A percentile compares a stretch with the other conserved stretches of the same genome.
Conservation (phyloP, 30 jellyfish, hydroid and myxozoan genomes). For the Phacellophora camtschatica region DNA sequence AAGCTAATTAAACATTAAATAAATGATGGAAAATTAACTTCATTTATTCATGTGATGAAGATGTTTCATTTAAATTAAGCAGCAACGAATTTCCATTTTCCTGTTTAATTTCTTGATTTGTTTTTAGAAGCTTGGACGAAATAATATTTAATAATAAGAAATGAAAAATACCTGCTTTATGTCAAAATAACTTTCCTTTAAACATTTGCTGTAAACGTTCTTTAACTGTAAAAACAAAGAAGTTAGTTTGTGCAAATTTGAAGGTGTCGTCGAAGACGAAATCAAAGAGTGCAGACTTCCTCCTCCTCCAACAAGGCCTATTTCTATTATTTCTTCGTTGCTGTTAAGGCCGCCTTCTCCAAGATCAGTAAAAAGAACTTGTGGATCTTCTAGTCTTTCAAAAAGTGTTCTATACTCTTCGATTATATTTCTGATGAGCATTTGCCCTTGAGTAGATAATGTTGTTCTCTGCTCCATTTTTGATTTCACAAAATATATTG, state of each 20-base stretch:
- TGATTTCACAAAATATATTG: not conserved
- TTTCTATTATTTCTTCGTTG: no score
- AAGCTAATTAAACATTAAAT: no score
- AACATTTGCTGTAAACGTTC: not conserved
- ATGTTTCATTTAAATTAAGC: not conserved
- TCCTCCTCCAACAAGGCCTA: no score
- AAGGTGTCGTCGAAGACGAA: not conserved
- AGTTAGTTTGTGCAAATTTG: not conserved
- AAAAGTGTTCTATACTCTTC: conserved; percentile 34
- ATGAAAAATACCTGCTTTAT: not conserved
- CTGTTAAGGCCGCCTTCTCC: no score
- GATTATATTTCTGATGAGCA: conserved; percentile 11
- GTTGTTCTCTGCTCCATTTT: not conserved
- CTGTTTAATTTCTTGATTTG: not conserved
- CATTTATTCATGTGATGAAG: not conserved
- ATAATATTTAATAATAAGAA: no score
- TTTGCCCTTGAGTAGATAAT: conserved; percentile 1
- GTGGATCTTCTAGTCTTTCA: conserved; percentile 43
- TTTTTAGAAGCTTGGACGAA: no score
- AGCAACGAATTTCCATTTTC: not conserved
- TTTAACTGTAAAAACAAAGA: not conserved
- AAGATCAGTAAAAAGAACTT: conserved; percentile 4
- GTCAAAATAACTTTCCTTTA: not conserved
- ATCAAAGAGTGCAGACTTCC: no score
- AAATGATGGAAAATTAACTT: no score